Conservation (phyloP, 2,113 vertebrate species). For the western clawed frog (Xenopus tropicalis) region DNA sequence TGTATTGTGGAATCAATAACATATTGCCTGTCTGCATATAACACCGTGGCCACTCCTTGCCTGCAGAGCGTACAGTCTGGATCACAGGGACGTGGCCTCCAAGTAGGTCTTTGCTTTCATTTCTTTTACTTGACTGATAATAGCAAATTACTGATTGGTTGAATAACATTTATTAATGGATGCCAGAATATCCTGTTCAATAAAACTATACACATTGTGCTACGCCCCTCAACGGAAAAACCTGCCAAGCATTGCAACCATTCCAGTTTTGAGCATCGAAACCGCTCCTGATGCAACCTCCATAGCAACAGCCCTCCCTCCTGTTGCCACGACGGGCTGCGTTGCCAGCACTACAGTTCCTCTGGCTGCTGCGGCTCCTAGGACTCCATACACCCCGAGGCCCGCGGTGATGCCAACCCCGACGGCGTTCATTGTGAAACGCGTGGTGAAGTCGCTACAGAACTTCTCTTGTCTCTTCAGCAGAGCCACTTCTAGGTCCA, state of each 20-base stretch:
- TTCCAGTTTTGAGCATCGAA: not conserved
- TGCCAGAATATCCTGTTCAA: no score
- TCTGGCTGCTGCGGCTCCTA: conserved; percentile 6
- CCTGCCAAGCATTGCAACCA: not conserved
- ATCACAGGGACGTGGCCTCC: not conserved
- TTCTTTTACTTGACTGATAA: not conserved
- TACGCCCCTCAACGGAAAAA: conserved; percentile 6
- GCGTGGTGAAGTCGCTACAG: not conserved
- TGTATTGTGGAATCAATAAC: no score
- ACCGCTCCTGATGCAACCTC: not conserved
- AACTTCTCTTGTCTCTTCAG: conserved; percentile 15
- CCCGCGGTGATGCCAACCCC: not conserved
- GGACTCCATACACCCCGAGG: not conserved
- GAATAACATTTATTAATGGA: no score
- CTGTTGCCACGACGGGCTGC: not conserved
- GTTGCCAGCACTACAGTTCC: not conserved
- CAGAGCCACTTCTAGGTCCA: not conserved
- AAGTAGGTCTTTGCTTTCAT: not conserved
- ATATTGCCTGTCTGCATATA: no score
- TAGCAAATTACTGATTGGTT: not conserved
- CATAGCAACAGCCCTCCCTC: not conserved
- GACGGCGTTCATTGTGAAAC: conserved; percentile 5
- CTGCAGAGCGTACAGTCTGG: no score
- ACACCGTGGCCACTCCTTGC: no score
- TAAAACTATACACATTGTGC: no score